A percentile compares a stretch with the other conserved stretches of the same genome.
Evolutionary conservation across 2,888 invertebrate species (phyloP).

Genomic region (Chymomyza caudatula): DNA sequence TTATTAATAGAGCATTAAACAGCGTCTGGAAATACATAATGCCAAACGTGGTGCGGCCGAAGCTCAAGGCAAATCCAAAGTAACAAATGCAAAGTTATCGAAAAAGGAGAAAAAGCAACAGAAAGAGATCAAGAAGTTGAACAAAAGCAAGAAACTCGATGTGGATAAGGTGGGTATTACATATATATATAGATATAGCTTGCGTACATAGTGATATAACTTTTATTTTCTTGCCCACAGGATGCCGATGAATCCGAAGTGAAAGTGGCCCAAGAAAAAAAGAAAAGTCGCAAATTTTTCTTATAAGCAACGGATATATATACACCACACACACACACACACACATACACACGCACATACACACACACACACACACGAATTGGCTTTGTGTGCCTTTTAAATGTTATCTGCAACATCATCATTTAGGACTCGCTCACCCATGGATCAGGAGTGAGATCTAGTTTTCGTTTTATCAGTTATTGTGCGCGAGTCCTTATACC

Average conservation of each 20-base stretch:
- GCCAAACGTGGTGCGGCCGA: slow-evolving; percentile 81
- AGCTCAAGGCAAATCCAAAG: slow-evolving; percentile 72
- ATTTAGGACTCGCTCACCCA: neutral
- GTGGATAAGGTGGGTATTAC: slow-evolving; percentile 79
- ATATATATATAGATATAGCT: too few species aligned
- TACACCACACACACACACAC: neutral
- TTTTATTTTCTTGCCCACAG: slow-evolving; percentile 29
- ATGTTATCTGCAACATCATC: neutral
- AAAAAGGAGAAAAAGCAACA: slow-evolving; percentile 80
- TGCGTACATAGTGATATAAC: too few species aligned
- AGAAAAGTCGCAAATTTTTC: slow-evolving; percentile 75
- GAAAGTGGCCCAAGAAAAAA: slow-evolving; percentile 65
- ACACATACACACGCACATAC: slow-evolving; percentile 1
- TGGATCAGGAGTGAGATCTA: too few species aligned
- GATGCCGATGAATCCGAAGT: slow-evolving; percentile 75
- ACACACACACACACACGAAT: neutral
- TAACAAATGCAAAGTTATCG: slow-evolving; percentile 74
- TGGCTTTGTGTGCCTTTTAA: neutral
- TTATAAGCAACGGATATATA: slow-evolving; percentile 41
- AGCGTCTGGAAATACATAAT: slow-evolving; percentile 74
- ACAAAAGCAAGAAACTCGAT: slow-evolving; percentile 80
- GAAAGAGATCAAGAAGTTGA: slow-evolving; percentile 79
- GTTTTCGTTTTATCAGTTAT: too few species aligned
- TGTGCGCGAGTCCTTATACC: too few species aligned
- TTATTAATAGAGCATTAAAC: slow-evolving; percentile 73